phyloP scores from a whole-genome alignment of 2,113 vertebrate genomes.

The Oncorhynchus tshawytscha region DNA sequence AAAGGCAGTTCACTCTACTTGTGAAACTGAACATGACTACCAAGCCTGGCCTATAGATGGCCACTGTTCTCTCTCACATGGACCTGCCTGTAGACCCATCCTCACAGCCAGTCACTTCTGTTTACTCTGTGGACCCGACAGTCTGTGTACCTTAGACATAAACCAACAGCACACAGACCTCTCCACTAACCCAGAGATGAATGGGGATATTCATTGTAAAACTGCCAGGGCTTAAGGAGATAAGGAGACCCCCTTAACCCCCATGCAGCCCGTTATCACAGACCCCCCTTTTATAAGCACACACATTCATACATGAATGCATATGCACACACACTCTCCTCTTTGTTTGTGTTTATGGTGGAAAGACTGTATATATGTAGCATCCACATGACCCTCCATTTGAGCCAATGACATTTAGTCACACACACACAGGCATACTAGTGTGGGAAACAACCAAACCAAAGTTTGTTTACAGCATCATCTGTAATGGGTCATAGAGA shows the following conservation, averaged over 20 bases:
- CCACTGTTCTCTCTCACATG: slow-evolving; percentile 2
- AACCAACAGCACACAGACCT: slow-evolving; percentile 29
- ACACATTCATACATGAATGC: neutral
- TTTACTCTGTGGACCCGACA: slow-evolving; percentile 48
- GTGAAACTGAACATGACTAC: too few relatives aligned
- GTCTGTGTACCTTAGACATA: slow-evolving; percentile 44
- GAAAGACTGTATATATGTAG: neutral
- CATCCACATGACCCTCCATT: slow-evolving; percentile 32
- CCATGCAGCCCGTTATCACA: neutral
- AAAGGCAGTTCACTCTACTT: too few relatives aligned
- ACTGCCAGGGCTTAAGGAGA: neutral
- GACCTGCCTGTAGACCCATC: neutral
- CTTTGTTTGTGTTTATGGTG: neutral
- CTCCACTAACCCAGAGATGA: slow-evolving; percentile 23
- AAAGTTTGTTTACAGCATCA: slow-evolving; percentile 27
- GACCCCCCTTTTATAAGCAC: neutral
- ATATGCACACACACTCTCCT: neutral
- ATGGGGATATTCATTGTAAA: slow-evolving; percentile 10
- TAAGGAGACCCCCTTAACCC: slow-evolving; percentile 56
- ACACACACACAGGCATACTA: neutral
- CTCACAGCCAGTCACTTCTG: slow-evolving; percentile 8
- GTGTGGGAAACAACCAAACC: slow-evolving; percentile 22
- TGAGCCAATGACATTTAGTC: slow-evolving; percentile 22
- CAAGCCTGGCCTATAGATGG: neutral
- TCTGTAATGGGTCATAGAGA: slow-evolving; percentile 5